phyloP scores from a whole-genome alignment of 2,888 invertebrate species.

The Crioceris asparagi region DNA sequence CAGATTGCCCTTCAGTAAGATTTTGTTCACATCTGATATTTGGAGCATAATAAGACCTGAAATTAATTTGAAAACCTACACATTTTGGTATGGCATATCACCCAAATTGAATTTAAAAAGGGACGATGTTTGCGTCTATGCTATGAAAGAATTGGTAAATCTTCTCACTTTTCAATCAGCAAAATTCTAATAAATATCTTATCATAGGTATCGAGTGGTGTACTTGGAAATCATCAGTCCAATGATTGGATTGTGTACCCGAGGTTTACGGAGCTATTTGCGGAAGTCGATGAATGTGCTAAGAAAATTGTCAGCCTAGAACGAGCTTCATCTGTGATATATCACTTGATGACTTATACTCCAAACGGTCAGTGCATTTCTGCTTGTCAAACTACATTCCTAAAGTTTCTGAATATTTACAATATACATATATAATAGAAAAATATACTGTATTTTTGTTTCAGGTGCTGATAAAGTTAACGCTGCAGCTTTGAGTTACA shows the following conservation, averaged over 20 bases:
- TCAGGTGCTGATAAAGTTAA: slow-evolving; percentile 42
- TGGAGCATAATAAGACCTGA: slow-evolving; percentile 35
- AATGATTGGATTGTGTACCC: slow-evolving; percentile 30
- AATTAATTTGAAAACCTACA: slow-evolving; percentile 20
- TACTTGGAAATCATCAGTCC: slow-evolving; percentile 12
- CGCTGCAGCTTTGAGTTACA: slow-evolving; percentile 40
- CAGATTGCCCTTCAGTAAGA: slow-evolving; percentile 39
- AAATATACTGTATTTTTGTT: no score
- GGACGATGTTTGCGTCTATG: slow-evolving; percentile 40
- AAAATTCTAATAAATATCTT: neutral
- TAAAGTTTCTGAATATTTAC: neutral
- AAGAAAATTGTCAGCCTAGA: slow-evolving; percentile 32
- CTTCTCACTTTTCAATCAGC: neutral
- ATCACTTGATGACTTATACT: slow-evolving; percentile 28
- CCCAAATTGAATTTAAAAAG: slow-evolving; percentile 34
- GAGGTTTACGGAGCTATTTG: slow-evolving; percentile 30
- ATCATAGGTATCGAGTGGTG: slow-evolving; percentile 18
- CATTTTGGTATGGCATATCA: slow-evolving; percentile 39
- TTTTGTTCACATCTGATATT: slow-evolving; percentile 30
- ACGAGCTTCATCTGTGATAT: slow-evolving; percentile 32
- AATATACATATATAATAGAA: neutral
- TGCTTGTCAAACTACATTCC: no score
- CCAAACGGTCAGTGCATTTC: slow-evolving; percentile 27
- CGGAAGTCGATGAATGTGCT: slow-evolving; percentile 35
- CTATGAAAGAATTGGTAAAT: slow-evolving; percentile 39